A percentile compares a stretch with the other conserved stretches of the same genome.
Evolutionary conservation across 1,140 invertebrate genomes (phyloP).

Genomic region (Lucilia sericata): DNA sequence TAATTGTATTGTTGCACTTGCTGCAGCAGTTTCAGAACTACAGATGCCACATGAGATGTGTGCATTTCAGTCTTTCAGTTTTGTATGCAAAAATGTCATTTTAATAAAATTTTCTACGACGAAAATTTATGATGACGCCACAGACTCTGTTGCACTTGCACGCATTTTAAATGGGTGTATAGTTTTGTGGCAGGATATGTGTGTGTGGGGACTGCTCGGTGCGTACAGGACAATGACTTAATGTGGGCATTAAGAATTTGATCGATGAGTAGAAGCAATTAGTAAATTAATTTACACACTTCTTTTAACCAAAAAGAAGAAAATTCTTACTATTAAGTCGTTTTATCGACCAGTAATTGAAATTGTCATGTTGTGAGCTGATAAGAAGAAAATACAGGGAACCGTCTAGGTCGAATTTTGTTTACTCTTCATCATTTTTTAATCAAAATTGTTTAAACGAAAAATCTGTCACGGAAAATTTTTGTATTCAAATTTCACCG

Average conservation of each 20-base stretch:
- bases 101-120: slow-evolving; percentile 14
- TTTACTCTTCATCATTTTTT: too few species aligned
- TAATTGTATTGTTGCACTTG: slow-evolving; percentile 57
- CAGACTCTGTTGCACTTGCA: background rate
- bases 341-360: background rate
- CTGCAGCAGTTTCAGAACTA: background rate
- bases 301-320: background rate
- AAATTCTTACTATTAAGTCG: background rate
- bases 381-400: background rate
- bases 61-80: background rate
- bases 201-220: background rate
- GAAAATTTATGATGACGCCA: slow-evolving; percentile 37
- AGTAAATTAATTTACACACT: slow-evolving; percentile 31
- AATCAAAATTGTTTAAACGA: too few species aligned
- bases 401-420: too few species aligned
- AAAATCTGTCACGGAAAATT: too few species aligned
- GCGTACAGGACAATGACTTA: slow-evolving; percentile 37
- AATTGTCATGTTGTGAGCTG: background rate
- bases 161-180: background rate
- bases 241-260: slow-evolving; percentile 34
- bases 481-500: too few species aligned
- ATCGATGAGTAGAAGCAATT: slow-evolving; percentile 40
- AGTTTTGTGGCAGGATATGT: background rate
- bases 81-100: background rate
- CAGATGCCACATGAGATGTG: background rate